A percentile compares a stretch with the other conserved stretches of the same genome.
Conservation (phyloP, 2,113 vertebrate genomes). For the Microtus richardsoni region DNA sequence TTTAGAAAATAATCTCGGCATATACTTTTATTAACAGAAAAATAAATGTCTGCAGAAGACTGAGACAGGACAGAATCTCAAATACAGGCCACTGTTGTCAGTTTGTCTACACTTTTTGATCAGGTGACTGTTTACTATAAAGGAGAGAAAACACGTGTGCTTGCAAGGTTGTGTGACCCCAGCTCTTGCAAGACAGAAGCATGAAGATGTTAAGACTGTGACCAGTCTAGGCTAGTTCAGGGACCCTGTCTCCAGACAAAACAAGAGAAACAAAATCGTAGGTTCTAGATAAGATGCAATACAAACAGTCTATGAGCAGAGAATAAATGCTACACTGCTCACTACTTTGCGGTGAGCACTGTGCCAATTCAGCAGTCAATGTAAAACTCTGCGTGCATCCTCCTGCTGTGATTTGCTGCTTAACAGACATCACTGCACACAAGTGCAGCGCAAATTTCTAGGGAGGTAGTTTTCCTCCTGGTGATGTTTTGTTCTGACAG, state of each 20-base stretch:
- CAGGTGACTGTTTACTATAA: not conserved
- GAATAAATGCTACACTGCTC: not conserved
- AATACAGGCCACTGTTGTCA: not conserved
- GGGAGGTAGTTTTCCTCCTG: not conserved
- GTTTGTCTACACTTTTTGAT: slow-evolving; percentile 9
- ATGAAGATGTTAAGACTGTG: not conserved
- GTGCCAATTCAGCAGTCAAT: not conserved
- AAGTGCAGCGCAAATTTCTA: not conserved
- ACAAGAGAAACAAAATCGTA: not conserved
- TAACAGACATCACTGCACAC: not conserved
- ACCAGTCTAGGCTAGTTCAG: not conserved
- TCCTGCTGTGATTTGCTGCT: not conserved
- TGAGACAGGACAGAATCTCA: not conserved
- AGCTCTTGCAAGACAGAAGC: not conserved
- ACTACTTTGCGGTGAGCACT: not conserved
- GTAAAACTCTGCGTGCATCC: not conserved
- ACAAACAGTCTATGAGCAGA: not conserved
- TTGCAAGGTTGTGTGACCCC: not conserved
- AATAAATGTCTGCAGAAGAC: not conserved
- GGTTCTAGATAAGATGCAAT: not conserved
- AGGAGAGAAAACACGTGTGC: not conserved
- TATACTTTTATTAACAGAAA: not conserved
- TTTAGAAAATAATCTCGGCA: not conserved
- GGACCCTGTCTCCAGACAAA: not conserved
- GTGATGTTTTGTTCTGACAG: not conserved